Evolutionary conservation across 1,140 invertebrate genomes (phyloP).

Genomic region (Leguminivora glycinivorella): DNA sequence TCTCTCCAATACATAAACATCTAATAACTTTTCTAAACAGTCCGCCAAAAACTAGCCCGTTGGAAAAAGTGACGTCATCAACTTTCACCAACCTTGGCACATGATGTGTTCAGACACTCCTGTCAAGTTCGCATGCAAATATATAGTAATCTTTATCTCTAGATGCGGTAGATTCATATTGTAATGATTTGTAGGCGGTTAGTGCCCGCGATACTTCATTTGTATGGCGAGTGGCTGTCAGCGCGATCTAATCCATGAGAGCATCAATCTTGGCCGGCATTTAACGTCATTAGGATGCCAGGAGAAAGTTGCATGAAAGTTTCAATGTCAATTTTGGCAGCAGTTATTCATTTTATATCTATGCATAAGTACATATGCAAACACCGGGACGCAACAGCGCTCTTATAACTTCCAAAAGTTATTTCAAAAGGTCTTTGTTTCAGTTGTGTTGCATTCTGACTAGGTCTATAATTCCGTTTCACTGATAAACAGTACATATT

Average conservation of each 20-base stretch:
- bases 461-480: too few species aligned
- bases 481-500: too few species aligned
- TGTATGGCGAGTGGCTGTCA: constrained; percentile 34
- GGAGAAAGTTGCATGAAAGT: constrained; percentile 37
- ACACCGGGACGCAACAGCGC: too few species aligned
- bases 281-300: constrained; percentile 30
- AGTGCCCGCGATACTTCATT: constrained; percentile 33
- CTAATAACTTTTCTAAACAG: neutral
- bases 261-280: constrained; percentile 31
- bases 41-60: constrained; percentile 18
- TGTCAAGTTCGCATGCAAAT: constrained; percentile 20
- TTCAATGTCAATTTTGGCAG: constrained; percentile 5
- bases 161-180: constrained; percentile 9
- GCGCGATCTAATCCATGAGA: constrained; percentile 34
- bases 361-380: neutral
- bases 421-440: too few species aligned
- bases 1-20: neutral
- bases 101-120: constrained; percentile 4
- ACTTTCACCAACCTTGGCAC: constrained; percentile 26
- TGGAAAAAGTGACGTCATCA: constrained; percentile 12
- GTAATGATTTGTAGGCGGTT: neutral
- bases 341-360: neutral
- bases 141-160: neutral
- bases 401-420: too few species aligned
- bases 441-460: too few species aligned